Percentiles rank a stretch among this genome's conserved stretches.
Conservation (phyloP, 2,113 vertebrate species). For the Notarius lentiginosus region DNA sequence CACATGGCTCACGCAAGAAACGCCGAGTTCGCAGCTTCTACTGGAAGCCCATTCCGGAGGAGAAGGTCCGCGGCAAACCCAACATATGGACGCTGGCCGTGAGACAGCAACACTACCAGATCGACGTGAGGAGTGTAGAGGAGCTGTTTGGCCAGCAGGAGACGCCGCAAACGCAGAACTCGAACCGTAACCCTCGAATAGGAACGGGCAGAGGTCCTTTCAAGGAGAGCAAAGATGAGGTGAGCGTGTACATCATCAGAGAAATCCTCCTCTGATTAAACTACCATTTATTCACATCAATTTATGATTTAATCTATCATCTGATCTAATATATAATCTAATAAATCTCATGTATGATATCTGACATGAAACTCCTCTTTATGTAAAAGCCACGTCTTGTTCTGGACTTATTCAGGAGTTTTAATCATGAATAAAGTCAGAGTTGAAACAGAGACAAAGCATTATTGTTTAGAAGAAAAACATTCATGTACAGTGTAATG, state of each 20-base stretch:
- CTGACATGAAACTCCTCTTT: neutral
- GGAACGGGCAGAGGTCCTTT: constrained; percentile 76
- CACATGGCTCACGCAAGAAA: constrained; percentile 78
- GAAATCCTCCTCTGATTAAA: neutral
- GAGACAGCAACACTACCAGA: constrained; percentile 86
- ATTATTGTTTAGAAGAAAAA: neutral
- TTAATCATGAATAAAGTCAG: neutral
- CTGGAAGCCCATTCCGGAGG: constrained; percentile 97
- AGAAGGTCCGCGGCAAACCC: constrained; percentile 90
- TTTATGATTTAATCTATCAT: neutral
- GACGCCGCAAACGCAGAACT: constrained; percentile 63
- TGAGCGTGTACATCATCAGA: constrained; percentile 62
- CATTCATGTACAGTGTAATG: neutral
- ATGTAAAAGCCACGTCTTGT: neutral
- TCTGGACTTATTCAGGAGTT: neutral
- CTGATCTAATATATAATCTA: neutral
- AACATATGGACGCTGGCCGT: constrained; percentile 96
- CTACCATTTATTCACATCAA: neutral
- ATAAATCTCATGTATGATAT: neutral
- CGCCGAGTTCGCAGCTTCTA: constrained; percentile 91
- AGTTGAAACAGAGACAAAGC: neutral
- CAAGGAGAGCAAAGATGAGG: constrained; percentile 88
- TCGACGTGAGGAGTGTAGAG: constrained; percentile 88
- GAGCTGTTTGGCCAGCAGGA: constrained; percentile 97
- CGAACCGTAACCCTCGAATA: constrained; percentile 16